Base-by-base conservation (phyloP, 2,113 vertebrate genomes). In the Phyllostomus discolor region DNA sequence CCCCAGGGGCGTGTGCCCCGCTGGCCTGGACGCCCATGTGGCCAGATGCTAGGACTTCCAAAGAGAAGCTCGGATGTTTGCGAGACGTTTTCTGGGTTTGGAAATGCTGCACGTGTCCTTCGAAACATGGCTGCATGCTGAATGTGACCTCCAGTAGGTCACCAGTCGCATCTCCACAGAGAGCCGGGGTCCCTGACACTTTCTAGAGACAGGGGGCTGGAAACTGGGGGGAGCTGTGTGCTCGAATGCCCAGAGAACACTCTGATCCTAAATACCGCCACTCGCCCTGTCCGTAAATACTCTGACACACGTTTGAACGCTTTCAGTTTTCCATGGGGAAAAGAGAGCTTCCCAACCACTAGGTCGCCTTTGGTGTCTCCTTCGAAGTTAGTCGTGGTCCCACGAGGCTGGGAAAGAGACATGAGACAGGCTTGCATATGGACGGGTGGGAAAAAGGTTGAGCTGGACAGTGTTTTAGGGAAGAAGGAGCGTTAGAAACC, bases 271-370 rank as follows among this genome's bases (percentile, higher is more conserved):
- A 86, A 82, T 22, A 80, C 10, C n/a, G 83, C 80, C 43, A 70
- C 31, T 94, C 67, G 52, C 67, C 31, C 17, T 80, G 85, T 66
- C 62, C 89, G 31, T 11, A 64, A 93, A 69, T 83, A 75, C 38
- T 83, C 72, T 91, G 70, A 79, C 41, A 66, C 11, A 7, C 43
- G 16, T 38, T 91, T 31, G 31, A 93, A 73, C 15, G 46, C 50
- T 89, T 67, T 83, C 43, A 64, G 50, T 57, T 81, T 96, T 95
- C 82, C 62, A 96, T 87, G 94, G 76, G 20, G 35, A 85, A 96
- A 94, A 80, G 46, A 46, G 2, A 92, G 54, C 26, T 88, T 90
- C 76, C 54, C 72, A 85, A 67, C 16, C 62, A 52, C 67, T 95
- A 35, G 69, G 72, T 88, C 50, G 24, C 26, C 22, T 79, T 83